Evolutionary conservation across 2,797 vertebrate species (phyloP), one percentile per base, ranked within the genome.

Genomic region (Acrossocheilus wenchowensis): DNA sequence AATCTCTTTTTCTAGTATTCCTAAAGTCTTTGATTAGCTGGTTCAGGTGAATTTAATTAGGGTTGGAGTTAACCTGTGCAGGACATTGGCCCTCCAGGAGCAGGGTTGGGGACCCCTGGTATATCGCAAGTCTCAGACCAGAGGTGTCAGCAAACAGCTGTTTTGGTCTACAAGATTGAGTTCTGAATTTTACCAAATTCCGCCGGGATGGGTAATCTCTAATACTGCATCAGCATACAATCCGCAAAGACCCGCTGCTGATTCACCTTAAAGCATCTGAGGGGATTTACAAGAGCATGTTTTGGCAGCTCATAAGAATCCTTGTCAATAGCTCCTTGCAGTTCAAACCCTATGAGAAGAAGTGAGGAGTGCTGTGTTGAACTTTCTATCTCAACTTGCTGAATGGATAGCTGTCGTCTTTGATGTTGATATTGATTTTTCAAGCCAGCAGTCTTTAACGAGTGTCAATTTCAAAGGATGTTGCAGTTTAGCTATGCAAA

Each of bases 401-500:
- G 89, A 94, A 94, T 92, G 92, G 92, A 94, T 94, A 92, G 90
- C 91, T 92, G 93, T 94, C 91, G 92, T 91, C 89, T 94, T 93
- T 93, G 92, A 94, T 95, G 93, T 91, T 78, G 30, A 87, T 91
- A 94, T 95, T 93, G 95, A 95, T 95, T 92, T 90, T 90, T 88
- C 87, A 91, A 90, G 90, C 88, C 91, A 91, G 90, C 87, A 92
- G 89, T 92, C 89, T 86, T 81, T 87, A 93, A 92, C 89, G 88
- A 92, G 90, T 92, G 90, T 91, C 93, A 90, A 92, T 91, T 93
- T 93, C 91, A 88, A 92, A 90, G 91, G 88, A 91, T 92, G 90
- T 88, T 89, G 45, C 91, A 92, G 92, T 94, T 94, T 95, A 94
- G 92, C 91, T 91, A 94, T 94, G 94, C 94, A 95, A 94, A 95